Base-by-base conservation (phyloP, 1,140 invertebrate genomes). In the Calliphora vicina region DNA sequence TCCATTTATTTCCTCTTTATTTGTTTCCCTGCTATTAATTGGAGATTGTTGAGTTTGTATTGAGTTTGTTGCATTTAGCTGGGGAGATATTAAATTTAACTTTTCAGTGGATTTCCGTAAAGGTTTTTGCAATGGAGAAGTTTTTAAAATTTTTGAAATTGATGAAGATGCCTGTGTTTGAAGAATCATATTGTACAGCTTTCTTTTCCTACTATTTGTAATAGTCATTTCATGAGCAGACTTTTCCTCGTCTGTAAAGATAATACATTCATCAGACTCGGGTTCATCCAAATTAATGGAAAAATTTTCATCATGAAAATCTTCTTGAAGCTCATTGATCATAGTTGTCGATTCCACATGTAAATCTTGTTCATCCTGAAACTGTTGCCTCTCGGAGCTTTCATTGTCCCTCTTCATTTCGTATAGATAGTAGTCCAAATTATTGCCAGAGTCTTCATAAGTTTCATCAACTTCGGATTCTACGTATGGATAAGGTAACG, bases 401-500 rank as follows among this genome's bases (percentile, higher is more conserved):
- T 74, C 29, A 57, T 78, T 27, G 50, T 80, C 61, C 82, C 15
- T 29, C 1, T 12, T 78, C 50, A 29, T 50, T 13, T 23, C 10
- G 15, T 35, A 78, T 29, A 83, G n/a, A 57, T 35, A 80, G 12
- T 43, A 45, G 27, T 83, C 43, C 9, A 43, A 17, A 25, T 80
- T 25, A 13, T 35, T 42, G 0, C 27, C 26, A 78, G 13, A 15
- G 74, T 82, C 43, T 29, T 83, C 50, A 1, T 25, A 29, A 23
- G 15, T 25, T 57, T 85, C 83, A 4, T 82, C 45, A n/a, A 45
- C 80, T 20, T 25, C 57, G 35, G 43, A 10, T 61, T 23, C 15
- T 80, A 57, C 35, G 61, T 85, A 90, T 0, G 85, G 27, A 84
- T 45, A 83, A 0, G 88, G 88, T 1, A 89, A 57, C 0, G 88